These are phyloP conservation scores for Drosophila ustulata DNA, from an alignment of 2,888 invertebrate genomes.

Conservation along the genomic window DNA sequence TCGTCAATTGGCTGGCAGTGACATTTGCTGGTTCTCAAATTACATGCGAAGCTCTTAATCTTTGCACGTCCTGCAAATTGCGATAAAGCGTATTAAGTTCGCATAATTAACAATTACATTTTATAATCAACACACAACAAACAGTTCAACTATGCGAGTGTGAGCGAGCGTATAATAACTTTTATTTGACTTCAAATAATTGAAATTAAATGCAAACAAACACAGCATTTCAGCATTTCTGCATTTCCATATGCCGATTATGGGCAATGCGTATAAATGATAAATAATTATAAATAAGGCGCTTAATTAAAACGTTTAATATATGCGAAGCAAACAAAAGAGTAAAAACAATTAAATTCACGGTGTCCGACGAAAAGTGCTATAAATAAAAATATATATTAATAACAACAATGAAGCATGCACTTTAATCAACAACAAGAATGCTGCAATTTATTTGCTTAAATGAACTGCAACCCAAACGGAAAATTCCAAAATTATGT, in stretches of 20 bases:
- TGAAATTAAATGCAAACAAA: conserved; percentile 55
- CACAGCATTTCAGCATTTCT: background rate
- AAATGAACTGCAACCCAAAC: conserved; percentile 20
- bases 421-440: conserved; percentile 6
- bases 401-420: conserved; percentile 5
- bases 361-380: conserved; percentile 9
- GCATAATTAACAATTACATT: conserved; percentile 36
- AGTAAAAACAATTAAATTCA: background rate
- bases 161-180: conserved; percentile 2
- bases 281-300: conserved; percentile 32
- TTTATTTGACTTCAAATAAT: conserved; percentile 27
- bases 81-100: conserved; percentile 22
- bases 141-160: background rate
- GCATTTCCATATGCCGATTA: conserved; percentile 21
- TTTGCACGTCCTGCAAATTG: conserved; percentile 5
- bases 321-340: conserved; percentile 3
- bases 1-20: conserved; percentile 22
- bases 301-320: conserved; percentile 49
- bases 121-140: conserved; percentile 12
- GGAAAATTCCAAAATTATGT: conserved; percentile 7
- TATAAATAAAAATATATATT: conserved; percentile 13
- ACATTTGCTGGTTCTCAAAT: conserved; percentile 16
- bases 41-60: conserved; percentile 3
- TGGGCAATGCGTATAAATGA: conserved; percentile 22
- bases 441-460: background rate